Conservation (phyloP, 30 jellyfish, hydroid and myxozoan genomes). For the Mastigias papua region DNA sequence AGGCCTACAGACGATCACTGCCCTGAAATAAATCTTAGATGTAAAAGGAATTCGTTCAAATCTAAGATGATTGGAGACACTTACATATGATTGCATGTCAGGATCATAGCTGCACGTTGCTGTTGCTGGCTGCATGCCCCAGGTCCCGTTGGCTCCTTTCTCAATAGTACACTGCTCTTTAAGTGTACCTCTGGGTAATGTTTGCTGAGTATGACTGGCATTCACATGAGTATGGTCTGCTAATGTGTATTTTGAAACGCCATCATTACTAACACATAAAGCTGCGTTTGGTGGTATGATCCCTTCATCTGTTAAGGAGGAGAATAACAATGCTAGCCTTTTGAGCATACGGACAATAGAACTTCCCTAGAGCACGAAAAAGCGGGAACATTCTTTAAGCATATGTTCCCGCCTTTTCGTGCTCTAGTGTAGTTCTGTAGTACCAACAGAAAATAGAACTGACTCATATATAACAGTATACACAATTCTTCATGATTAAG, state of each 20-base stretch:
- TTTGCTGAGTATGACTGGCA: neutral
- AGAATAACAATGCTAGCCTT: too few species aligned
- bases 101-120: neutral
- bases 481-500: neutral
- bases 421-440: too few species aligned
- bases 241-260: neutral
- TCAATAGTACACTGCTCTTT: neutral
- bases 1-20: neutral
- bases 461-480: too few species aligned
- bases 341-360: too few species aligned
- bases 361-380: too few species aligned
- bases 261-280: constrained; percentile 37
- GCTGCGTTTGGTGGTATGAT: constrained; percentile 28
- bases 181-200: neutral
- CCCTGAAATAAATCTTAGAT: neutral
- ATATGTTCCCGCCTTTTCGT: too few species aligned
- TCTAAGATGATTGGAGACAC: neutral
- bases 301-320: constrained; percentile 28
- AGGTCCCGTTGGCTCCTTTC: neutral
- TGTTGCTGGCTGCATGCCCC: neutral
- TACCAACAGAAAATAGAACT: too few species aligned
- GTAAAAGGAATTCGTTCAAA: constrained; percentile 3
- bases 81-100: neutral
- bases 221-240: neutral
- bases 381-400: too few species aligned